A percentile compares a stretch with the other conserved stretches of the same genome.
Evolutionary conservation across 2,113 vertebrate species (phyloP).

Genomic region (Genyomyrus donnyi): DNA sequence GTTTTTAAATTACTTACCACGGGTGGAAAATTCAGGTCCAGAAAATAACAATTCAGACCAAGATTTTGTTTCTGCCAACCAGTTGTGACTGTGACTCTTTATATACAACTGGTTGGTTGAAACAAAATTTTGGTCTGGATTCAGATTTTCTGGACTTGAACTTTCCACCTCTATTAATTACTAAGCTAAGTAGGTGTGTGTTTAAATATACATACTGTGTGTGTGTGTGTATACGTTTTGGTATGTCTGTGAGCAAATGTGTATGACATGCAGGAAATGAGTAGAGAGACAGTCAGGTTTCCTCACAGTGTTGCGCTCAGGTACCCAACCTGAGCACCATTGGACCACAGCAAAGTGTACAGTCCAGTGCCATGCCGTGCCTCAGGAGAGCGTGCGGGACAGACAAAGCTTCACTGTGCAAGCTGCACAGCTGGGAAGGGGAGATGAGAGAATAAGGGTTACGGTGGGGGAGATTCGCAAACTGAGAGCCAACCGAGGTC

Average conservation of each 20-base stretch:
- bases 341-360: neutral
- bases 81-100: neutral
- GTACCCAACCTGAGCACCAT: neutral
- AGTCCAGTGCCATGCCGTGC: neutral
- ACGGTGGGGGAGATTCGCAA: neutral
- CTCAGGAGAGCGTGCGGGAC: neutral
- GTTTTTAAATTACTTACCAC: neutral
- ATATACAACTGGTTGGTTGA: neutral
- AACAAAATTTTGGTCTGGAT: neutral
- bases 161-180: neutral
- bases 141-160: neutral
- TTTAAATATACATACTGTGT: neutral
- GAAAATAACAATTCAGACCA: neutral
- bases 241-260: neutral
- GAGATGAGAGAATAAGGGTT: neutral
- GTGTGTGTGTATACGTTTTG: neutral
- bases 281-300: neutral
- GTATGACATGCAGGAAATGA: neutral
- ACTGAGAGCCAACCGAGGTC: neutral
- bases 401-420: slow-evolving; percentile 4
- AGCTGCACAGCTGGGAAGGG: neutral
- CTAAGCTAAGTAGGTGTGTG: neutral
- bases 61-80: neutral
- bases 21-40: neutral
- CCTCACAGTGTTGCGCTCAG: neutral